Evolutionary conservation across 2,113 vertebrate species (phyloP).

Genomic region (Fulmarus glacialis): DNA sequence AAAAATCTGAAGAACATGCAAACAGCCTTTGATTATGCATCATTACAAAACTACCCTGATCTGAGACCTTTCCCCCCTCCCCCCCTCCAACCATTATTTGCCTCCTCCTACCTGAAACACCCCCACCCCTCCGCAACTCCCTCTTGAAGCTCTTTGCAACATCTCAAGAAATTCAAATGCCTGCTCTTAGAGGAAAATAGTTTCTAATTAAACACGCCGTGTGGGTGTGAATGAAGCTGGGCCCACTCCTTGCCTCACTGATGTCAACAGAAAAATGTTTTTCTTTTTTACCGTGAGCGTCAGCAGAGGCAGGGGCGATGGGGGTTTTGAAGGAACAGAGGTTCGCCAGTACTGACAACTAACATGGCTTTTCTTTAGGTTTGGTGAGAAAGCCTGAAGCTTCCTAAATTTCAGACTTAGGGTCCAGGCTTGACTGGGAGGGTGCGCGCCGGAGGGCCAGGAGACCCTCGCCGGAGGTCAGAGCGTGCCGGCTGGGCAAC

Average conservation of each 20-base stretch:
- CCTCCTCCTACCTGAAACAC: slow-evolving; percentile 50
- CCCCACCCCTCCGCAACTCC: slow-evolving; percentile 7
- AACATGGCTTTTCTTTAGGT: not conserved
- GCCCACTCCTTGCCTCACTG: slow-evolving; percentile 29
- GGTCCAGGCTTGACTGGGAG: not conserved
- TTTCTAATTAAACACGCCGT: slow-evolving; percentile 47
- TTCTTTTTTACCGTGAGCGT: not conserved
- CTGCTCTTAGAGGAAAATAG: slow-evolving; percentile 49
- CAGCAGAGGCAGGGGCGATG: not conserved
- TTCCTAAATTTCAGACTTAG: not conserved
- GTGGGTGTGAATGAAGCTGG: slow-evolving; percentile 48
- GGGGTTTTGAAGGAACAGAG: not conserved
- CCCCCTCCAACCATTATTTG: not conserved
- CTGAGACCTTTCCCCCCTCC: too few relatives aligned
- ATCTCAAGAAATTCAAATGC: slow-evolving; percentile 40
- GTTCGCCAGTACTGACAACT: not conserved
- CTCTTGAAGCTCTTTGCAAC: slow-evolving; percentile 35
- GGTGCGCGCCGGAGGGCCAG: fast-evolving
- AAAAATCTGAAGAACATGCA: not conserved
- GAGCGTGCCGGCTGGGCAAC: fast-evolving
- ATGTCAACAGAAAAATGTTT: slow-evolving; percentile 55
- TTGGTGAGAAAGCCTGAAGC: not conserved
- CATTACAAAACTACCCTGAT: slow-evolving; percentile 33
- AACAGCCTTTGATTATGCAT: slow-evolving; percentile 24
- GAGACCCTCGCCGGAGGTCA: not conserved